Conservation (phyloP, 2,888 invertebrate species). For the Perdita meconis region DNA sequence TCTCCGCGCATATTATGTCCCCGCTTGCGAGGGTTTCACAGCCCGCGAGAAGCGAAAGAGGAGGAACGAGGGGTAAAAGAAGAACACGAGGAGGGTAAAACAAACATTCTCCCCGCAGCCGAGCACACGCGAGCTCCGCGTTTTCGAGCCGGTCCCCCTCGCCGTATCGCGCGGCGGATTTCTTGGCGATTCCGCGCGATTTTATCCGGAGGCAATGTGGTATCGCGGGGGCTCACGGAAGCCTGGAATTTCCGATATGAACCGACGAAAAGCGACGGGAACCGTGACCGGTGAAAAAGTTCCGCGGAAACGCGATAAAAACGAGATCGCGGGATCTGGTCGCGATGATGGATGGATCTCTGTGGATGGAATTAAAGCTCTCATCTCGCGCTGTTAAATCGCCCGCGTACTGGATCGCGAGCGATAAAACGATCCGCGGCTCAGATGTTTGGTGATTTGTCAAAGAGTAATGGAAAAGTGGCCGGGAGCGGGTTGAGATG, state of each 20-base stretch:
- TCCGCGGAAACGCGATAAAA: conserved; percentile 44
- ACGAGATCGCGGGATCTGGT: conserved; percentile 28
- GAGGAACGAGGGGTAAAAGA: too few relatives aligned
- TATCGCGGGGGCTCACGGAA: conserved; percentile 51
- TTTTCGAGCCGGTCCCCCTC: conserved; percentile 13
- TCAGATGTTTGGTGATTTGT: conserved; percentile 21
- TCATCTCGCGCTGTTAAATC: conserved; percentile 1
- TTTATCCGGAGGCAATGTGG: conserved; percentile 42
- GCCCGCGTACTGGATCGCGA: not conserved
- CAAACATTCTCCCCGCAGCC: not conserved
- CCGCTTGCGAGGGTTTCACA: conserved; percentile 14
- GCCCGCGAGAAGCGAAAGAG: not conserved
- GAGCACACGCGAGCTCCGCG: conserved; percentile 24
- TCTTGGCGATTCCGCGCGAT: conserved; percentile 45
- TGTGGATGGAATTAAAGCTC: not conserved
- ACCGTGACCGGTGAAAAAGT: conserved; percentile 24
- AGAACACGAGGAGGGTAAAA: not conserved
- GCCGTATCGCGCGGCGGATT: conserved; percentile 19
- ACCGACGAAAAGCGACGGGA: conserved; percentile 5
- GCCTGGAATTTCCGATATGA: conserved; percentile 32
- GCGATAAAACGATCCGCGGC: conserved; percentile 18
- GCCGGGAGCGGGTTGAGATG: not conserved
- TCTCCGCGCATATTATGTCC: not conserved
- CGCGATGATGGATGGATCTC: conserved; percentile 63
- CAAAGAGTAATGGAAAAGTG: conserved; percentile 11